Evolutionary conservation across 1,140 invertebrate species (phyloP), one percentile per base, ranked within the genome.

Genomic region (Caerostris darwini): DNA sequence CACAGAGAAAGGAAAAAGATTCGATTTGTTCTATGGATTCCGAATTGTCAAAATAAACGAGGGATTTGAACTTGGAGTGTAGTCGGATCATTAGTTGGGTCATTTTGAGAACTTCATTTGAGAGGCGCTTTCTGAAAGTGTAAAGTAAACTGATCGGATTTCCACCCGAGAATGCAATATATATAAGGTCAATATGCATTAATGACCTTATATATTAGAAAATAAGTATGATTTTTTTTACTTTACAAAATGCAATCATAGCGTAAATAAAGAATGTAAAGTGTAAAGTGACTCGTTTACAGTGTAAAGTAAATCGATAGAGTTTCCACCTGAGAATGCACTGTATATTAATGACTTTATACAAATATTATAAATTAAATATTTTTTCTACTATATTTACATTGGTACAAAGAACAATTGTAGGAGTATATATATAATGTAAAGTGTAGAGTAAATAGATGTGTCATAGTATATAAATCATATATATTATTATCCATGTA

Each of bases 11-110:
- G 17, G 17, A 56, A 85, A 17, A n/a, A 3, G 54, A 85, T n/a
- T 85, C 82, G 82, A 85, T 85, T 85, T 85, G 82, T 85, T 59
- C 19, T 85, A 85, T 85, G 58, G 82, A 85, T 85, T 85, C 50
- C 8, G 69, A 77, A 77, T 77, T 77, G 69, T 77, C 69, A 77
- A 77, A 77, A 77, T 77, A 77, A 77, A 77, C 59, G 69, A 77
- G 69, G 19, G 34, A 77, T 50, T 8, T 56, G 82, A 58, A n/a
- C 14, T 12, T 56, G 14, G 12, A 17, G 34, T 56, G 2, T 17
- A 12, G 34, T 34, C 50, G 34, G 69, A 34, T 77, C 69, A 77
- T 77, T 77, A 77, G 34, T 77, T 50, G 34, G 69, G 69, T 77
- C 69, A 77, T 77, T 77, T 77, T 77, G 12, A 8, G 50, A 19